Evolutionary conservation across 2,113 vertebrate genomes (phyloP).

Genomic region (Anarrhichthys ocellatus): DNA sequence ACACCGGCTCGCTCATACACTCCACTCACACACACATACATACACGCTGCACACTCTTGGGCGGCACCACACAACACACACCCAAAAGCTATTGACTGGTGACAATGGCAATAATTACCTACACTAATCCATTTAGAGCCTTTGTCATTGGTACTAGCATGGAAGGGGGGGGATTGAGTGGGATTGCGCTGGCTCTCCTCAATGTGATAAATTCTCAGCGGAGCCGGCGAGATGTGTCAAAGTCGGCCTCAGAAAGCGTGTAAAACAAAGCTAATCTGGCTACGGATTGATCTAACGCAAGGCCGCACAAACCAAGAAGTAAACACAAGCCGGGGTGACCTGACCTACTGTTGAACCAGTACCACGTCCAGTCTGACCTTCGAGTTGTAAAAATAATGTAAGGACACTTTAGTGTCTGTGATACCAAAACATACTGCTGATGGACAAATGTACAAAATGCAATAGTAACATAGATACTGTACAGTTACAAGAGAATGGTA

Average conservation of each 20-base stretch:
- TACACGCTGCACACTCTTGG: slow-evolving; percentile 6
- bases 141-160: slow-evolving; percentile 72
- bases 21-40: slow-evolving; percentile 1
- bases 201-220: slow-evolving; percentile 55
- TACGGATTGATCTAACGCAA: slow-evolving; percentile 47
- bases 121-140: slow-evolving; percentile 81
- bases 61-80: slow-evolving; percentile 55
- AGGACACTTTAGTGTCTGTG: not conserved
- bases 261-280: slow-evolving; percentile 75
- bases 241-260: slow-evolving; percentile 62
- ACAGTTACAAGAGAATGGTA: not conserved
- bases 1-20: not conserved
- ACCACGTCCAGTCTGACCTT: slow-evolving; percentile 34
- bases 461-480: not conserved
- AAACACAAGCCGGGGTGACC: slow-evolving; percentile 26
- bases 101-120: slow-evolving; percentile 81
- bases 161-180: slow-evolving; percentile 60
- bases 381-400: not conserved
- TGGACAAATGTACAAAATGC: not conserved
- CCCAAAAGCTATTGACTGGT: slow-evolving; percentile 63
- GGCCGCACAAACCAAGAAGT: slow-evolving; percentile 29
- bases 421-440: not conserved
- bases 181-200: slow-evolving; percentile 60
- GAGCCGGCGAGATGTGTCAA: slow-evolving; percentile 49
- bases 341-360: slow-evolving; percentile 4